Evolutionary conservation across 2,113 vertebrate genomes (phyloP).

Genomic region (Lutjanus erythropterus): DNA sequence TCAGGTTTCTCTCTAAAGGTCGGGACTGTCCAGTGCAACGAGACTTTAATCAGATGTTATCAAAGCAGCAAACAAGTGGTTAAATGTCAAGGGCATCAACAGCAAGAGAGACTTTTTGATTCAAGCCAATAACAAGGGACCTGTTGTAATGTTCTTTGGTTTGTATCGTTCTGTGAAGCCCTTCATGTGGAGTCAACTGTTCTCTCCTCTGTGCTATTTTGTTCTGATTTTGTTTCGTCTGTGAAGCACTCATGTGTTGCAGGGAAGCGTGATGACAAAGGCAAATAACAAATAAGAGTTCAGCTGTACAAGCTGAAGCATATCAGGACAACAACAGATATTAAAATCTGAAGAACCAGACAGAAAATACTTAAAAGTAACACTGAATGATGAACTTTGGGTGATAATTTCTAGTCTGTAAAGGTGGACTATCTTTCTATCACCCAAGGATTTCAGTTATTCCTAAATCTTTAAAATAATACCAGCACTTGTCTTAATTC

Average conservation of each 20-base stretch:
- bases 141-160: background rate
- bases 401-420: too few relatives aligned
- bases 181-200: slow-evolving; percentile 10
- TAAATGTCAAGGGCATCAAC: background rate
- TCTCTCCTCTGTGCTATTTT: background rate
- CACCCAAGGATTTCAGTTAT: background rate
- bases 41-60: background rate
- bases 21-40: background rate
- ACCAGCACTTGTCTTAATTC: background rate
- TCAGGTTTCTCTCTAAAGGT: slow-evolving; percentile 20
- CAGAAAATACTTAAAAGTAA: too few relatives aligned
- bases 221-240: background rate
- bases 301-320: background rate
- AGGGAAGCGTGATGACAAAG: background rate
- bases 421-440: background rate
- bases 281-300: background rate
- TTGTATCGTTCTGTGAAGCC: background rate
- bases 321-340: background rate
- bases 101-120: background rate
- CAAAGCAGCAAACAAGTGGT: too few relatives aligned
- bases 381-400: background rate
- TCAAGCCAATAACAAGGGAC: background rate
- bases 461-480: background rate
- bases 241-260: slow-evolving; percentile 1
- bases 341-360: background rate